Conservation (phyloP, 2,113 vertebrate genomes). For the Chunga burmeisteri region DNA sequence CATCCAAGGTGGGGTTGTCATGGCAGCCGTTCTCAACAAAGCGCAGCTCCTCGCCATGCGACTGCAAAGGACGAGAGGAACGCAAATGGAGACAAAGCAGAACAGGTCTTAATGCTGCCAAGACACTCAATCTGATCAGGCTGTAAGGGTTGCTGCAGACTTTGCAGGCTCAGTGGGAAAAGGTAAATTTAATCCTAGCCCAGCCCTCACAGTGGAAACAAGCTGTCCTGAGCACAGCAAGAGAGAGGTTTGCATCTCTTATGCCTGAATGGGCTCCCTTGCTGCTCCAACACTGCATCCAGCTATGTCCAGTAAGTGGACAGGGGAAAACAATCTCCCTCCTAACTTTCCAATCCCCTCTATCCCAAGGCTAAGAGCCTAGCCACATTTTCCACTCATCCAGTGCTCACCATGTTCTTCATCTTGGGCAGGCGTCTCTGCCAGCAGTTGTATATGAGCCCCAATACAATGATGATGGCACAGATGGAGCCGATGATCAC, state of each 20-base stretch:
- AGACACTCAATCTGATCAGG: not conserved
- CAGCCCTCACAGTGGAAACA: not conserved
- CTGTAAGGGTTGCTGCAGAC: not conserved
- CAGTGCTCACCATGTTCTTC: slow-evolving; percentile 85
- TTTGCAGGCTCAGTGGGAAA: not conserved
- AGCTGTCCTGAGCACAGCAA: not conserved
- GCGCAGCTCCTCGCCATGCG: slow-evolving; percentile 88
- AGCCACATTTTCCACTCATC: not conserved
- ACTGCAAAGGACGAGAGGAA: slow-evolving; percentile 61
- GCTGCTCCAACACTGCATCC: not conserved
- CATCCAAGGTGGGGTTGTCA: slow-evolving; percentile 97
- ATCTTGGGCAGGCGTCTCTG: slow-evolving; percentile 88
- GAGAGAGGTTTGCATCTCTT: not conserved
- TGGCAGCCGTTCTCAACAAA: slow-evolving; percentile 98
- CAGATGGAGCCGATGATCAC: slow-evolving; percentile 95
- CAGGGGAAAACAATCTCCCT: not conserved
- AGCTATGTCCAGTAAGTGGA: not conserved
- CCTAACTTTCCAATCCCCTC: not conserved
- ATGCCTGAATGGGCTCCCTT: not conserved
- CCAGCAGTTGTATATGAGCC: slow-evolving; percentile 97
- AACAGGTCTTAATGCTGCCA: not conserved
- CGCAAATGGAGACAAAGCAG: not conserved
- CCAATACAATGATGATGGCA: slow-evolving; percentile 90
- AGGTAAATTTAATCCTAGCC: not conserved
- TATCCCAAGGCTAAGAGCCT: not conserved